A percentile compares a stretch with the other conserved stretches of the same genome.
These are phyloP conservation scores for Venustaconcha ellipsiformis DNA, from an alignment of 1,140 invertebrate genomes.

Conservation along the genomic window DNA sequence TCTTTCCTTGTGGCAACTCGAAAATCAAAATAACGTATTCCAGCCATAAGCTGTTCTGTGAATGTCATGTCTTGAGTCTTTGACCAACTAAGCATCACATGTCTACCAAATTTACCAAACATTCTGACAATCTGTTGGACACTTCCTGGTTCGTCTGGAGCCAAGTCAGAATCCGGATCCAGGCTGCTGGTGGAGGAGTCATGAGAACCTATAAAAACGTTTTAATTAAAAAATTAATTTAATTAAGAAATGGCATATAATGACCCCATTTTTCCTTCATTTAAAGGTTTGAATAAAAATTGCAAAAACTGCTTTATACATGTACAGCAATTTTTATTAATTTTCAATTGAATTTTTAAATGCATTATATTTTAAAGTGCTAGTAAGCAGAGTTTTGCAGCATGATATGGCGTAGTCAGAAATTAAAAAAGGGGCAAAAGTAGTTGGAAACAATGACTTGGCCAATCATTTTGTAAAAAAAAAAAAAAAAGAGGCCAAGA, in stretches of 20 bases:
- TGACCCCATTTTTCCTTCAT: no score
- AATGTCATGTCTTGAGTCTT: conserved; percentile 78
- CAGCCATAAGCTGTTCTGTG: conserved; percentile 79
- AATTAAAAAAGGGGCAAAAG: no score
- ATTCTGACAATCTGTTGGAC: conserved; percentile 1
- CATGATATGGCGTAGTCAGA: no score
- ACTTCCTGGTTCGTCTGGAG: conserved; percentile 10
- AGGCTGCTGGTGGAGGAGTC: conserved; percentile 13
- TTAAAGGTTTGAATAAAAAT: no score
- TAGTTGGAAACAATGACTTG: no score
- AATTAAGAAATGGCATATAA: not conserved
- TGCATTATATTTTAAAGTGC: no score
- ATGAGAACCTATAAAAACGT: conserved; percentile 17
- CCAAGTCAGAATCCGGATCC: conserved; percentile 13
- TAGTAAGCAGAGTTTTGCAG: no score
- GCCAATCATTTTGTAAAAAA: no score
- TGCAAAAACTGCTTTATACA: no score
- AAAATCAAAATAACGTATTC: conserved; percentile 84
- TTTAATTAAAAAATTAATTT: not conserved
- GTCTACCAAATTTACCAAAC: conserved; percentile 11
- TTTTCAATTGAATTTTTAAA: no score
- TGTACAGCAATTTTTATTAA: no score
- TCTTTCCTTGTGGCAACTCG: conserved; percentile 76
- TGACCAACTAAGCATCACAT: conserved; percentile 74
- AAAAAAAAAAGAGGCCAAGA: no score